Conservation (phyloP, 2,113 vertebrate species). For the Paradoxurus hermaphroditus region DNA sequence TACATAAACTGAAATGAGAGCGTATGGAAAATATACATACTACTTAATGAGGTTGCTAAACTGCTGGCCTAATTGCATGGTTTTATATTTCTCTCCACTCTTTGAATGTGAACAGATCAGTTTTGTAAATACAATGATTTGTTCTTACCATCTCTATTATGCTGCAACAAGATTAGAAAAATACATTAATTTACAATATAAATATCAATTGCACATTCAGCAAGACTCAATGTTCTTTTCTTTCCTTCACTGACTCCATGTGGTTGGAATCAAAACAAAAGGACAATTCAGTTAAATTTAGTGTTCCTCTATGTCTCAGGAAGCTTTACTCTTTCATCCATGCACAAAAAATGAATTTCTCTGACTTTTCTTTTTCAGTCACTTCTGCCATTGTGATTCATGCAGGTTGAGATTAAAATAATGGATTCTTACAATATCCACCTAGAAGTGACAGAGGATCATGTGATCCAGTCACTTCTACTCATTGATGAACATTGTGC, state of each 20-base stretch:
- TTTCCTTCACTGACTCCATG: slow-evolving; percentile 61
- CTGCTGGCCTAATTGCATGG: slow-evolving; percentile 32
- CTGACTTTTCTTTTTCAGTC: background rate
- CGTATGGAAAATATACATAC: slow-evolving; percentile 28
- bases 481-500: background rate
- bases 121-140: slow-evolving; percentile 47
- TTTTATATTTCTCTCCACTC: slow-evolving; percentile 57
- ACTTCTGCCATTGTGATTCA: slow-evolving; percentile 9
- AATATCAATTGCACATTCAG: slow-evolving; percentile 58
- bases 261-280: slow-evolving; percentile 52
- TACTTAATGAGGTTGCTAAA: slow-evolving; percentile 34
- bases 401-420: slow-evolving; percentile 14
- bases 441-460: background rate
- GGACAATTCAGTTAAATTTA: slow-evolving; percentile 30
- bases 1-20: slow-evolving; percentile 52
- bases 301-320: slow-evolving; percentile 26
- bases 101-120: slow-evolving; percentile 44
- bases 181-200: slow-evolving; percentile 33
- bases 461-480: background rate
- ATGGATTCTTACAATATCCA: background rate
- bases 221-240: slow-evolving; percentile 66
- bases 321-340: slow-evolving; percentile 39
- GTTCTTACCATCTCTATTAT: background rate
- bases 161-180: slow-evolving; percentile 64
- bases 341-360: background rate